Conservation (phyloP, 2,888 invertebrate genomes). For the Sturmia bella region DNA sequence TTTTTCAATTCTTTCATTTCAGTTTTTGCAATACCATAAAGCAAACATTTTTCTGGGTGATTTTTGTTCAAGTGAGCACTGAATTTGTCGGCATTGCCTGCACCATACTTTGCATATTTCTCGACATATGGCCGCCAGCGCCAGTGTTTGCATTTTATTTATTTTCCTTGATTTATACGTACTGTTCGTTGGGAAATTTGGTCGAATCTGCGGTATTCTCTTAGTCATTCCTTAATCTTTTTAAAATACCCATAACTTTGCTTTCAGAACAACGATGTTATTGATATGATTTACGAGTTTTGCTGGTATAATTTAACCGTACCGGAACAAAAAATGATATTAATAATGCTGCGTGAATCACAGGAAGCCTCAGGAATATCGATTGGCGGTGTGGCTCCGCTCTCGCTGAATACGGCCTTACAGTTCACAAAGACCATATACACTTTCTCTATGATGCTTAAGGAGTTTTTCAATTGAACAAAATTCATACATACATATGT, state of each 20-base stretch:
- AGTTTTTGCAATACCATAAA: conserved; percentile 15
- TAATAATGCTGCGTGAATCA: conserved; percentile 72
- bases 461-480: conserved; percentile 42
- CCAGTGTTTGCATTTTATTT: conserved; percentile 39
- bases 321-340: conserved; percentile 70
- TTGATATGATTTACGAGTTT: conserved; percentile 70
- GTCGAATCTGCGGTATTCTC: conserved; percentile 40
- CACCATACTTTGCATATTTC: conserved; percentile 50
- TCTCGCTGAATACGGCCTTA: conserved; percentile 72
- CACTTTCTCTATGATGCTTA: conserved; percentile 69
- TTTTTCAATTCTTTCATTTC: neutral
- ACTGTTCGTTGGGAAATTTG: conserved; percentile 53
- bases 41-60: conserved; percentile 40
- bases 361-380: conserved; percentile 69
- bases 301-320: conserved; percentile 73
- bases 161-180: conserved; percentile 40
- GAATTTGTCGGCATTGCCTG: conserved; percentile 39
- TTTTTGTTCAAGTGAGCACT: conserved; percentile 38
- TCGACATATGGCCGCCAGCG: conserved; percentile 49
- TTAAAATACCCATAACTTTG: neutral
- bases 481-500: neutral
- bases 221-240: too few species aligned
- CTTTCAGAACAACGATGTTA: conserved; percentile 39
- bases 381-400: conserved; percentile 71
- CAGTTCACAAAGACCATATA: conserved; percentile 73